Conservation (phyloP, 2,797 vertebrate species). For the Trachops cirrhosus region DNA sequence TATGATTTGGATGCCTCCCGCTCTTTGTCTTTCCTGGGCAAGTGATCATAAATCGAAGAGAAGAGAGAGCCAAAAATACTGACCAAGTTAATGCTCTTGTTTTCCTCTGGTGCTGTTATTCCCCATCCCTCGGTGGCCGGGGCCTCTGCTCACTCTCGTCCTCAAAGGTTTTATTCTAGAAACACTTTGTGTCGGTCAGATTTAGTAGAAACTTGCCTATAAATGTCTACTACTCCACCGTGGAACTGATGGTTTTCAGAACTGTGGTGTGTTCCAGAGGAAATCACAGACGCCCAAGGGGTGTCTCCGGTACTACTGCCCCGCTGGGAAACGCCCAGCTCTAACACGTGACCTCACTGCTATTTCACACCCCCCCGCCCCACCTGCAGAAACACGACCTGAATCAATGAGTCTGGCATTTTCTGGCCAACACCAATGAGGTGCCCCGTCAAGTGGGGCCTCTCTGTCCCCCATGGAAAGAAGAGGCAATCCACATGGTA, state of each 20-base stretch:
- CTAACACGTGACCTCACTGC: not conserved
- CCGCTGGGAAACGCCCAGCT: accelerated
- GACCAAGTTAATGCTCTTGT: not conserved
- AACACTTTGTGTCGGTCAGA: not conserved
- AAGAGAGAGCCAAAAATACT: conserved; percentile 2
- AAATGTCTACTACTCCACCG: not conserved
- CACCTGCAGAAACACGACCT: no score
- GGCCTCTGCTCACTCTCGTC: not conserved
- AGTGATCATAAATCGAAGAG: conserved; percentile 36
- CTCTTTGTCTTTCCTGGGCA: conserved; percentile 50
- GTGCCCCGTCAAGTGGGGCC: no score
- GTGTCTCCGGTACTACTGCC: not conserved
- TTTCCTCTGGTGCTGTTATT: not conserved
- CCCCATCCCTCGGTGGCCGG: not conserved
- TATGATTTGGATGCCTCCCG: conserved; percentile 67
- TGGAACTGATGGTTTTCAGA: not conserved
- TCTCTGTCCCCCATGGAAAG: not conserved
- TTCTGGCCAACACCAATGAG: not conserved
- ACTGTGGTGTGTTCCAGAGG: not conserved
- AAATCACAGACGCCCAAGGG: not conserved
- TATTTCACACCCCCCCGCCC: not conserved
- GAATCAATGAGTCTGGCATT: not conserved
- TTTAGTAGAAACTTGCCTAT: not conserved
- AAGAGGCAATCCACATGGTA: not conserved
- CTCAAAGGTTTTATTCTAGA: not conserved